A percentile compares a stretch with the other conserved stretches of the same genome.
Conservation (phyloP, 2,888 invertebrate species). For the Iphiclides podalirius region DNA sequence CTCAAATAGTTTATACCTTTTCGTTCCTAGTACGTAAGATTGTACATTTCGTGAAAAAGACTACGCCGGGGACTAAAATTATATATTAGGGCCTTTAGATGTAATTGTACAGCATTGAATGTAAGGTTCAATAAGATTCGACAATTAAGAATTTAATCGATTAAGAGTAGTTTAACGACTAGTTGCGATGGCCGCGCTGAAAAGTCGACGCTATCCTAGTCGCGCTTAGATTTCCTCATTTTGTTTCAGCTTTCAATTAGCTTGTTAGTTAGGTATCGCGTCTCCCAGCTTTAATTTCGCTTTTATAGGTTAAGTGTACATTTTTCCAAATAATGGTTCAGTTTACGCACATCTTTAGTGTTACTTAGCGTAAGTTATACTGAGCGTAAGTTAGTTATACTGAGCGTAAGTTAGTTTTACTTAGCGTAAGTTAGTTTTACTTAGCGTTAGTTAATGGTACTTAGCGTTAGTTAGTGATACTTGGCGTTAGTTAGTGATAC, state of each 20-base stretch:
- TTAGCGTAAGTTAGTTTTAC: too few species aligned
- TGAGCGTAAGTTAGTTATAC: background rate
- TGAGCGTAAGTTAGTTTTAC: background rate
- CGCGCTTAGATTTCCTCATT: background rate
- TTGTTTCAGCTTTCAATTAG: background rate
- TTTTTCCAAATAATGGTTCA: background rate
- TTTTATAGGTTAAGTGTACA: background rate
- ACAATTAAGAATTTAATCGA: too few species aligned
- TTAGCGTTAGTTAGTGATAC: background rate
- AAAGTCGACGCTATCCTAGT: too few species aligned
- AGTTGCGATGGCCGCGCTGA: too few species aligned
- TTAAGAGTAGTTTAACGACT: too few species aligned
- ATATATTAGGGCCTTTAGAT: background rate
- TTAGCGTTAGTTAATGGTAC: too few species aligned
- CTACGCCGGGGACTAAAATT: conserved; percentile 7
- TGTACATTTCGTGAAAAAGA: conserved; percentile 10
- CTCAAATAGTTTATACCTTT: conserved; percentile 39
- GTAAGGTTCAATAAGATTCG: too few species aligned
- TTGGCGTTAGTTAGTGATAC: background rate
- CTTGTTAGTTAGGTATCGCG: too few species aligned
- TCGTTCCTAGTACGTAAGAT: background rate
- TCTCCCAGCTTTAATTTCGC: too few species aligned
- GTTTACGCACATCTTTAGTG: background rate
- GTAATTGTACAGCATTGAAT: too few species aligned
- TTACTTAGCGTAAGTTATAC: too few species aligned